These are phyloP conservation scores for Platyscapa corneri DNA, from an alignment of 1,140 invertebrate species.

Conservation along the genomic window DNA sequence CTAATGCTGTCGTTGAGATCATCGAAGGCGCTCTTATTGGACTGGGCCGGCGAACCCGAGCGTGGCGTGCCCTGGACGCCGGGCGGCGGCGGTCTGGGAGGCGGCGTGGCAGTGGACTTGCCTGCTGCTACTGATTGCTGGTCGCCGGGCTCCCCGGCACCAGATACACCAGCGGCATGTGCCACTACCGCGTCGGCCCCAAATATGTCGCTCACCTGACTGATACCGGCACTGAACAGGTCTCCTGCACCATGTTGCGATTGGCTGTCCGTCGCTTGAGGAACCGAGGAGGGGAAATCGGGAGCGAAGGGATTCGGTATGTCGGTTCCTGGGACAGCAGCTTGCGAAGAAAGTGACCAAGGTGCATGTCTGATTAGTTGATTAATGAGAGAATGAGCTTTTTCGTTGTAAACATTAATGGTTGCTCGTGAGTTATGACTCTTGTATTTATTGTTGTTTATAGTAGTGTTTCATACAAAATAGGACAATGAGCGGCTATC, in stretches of 20 bases:
- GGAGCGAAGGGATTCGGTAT: slow-evolving; percentile 76
- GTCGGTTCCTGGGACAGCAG: slow-evolving; percentile 77
- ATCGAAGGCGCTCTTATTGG: slow-evolving; percentile 79
- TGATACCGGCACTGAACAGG: slow-evolving; percentile 69
- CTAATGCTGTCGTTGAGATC: slow-evolving; percentile 83
- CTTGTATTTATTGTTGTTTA: background rate
- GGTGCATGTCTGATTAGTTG: slow-evolving; percentile 57
- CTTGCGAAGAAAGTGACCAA: slow-evolving; percentile 77
- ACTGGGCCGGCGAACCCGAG: slow-evolving; percentile 66
- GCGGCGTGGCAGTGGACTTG: slow-evolving; percentile 71
- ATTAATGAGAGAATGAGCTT: slow-evolving; percentile 5
- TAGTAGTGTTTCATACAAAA: background rate
- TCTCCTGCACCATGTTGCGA: slow-evolving; percentile 58
- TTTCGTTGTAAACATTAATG: background rate
- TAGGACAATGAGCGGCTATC: background rate
- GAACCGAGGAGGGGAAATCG: slow-evolving; percentile 71
- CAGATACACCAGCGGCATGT: slow-evolving; percentile 59
- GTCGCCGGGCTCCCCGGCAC: slow-evolving; percentile 48
- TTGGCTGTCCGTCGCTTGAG: slow-evolving; percentile 56
- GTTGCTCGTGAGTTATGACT: background rate
- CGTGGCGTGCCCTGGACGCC: slow-evolving; percentile 73
- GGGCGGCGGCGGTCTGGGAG: slow-evolving; percentile 74
- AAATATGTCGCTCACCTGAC: slow-evolving; percentile 70
- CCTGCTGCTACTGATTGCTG: slow-evolving; percentile 51
- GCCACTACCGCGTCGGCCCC: slow-evolving; percentile 69